Evolutionary conservation across 2,797 vertebrate genomes (phyloP).

Genomic region (Mycteria americana): DNA sequence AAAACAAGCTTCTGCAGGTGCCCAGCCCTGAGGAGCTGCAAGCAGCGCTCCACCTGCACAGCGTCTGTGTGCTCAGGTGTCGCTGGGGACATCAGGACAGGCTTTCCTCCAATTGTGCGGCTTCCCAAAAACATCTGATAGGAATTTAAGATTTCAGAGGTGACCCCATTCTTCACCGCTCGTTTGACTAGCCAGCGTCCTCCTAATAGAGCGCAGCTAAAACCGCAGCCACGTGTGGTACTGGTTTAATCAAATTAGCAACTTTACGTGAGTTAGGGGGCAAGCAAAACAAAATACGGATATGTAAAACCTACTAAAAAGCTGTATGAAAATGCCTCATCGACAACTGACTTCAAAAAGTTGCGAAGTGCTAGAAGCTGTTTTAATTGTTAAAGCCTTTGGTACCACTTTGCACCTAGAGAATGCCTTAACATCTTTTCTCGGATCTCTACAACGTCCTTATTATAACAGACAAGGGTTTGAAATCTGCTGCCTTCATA

Average conservation of each 20-base stretch:
- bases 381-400: neutral
- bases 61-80: slow-evolving; percentile 49
- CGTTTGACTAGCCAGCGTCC: neutral
- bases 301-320: neutral
- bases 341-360: neutral
- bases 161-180: neutral
- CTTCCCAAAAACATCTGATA: neutral
- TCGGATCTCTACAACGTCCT: neutral
- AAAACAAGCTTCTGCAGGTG: slow-evolving; percentile 1
- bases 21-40: neutral
- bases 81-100: neutral
- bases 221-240: neutral
- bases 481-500: neutral
- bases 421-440: neutral
- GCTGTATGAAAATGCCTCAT: neutral
- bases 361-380: neutral
- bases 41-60: neutral
- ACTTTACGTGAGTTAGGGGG: neutral
- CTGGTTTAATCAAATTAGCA: neutral
- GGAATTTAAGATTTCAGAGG: neutral
- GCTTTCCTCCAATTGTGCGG: slow-evolving; percentile 1
- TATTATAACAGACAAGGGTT: neutral
- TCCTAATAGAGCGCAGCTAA: neutral
- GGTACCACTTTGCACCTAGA: neutral
- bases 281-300: neutral